A percentile compares a stretch with the other conserved stretches of the same genome.
Evolutionary conservation across 2,888 invertebrate genomes (phyloP).

Genomic region (Oxycera nigricornis): DNA sequence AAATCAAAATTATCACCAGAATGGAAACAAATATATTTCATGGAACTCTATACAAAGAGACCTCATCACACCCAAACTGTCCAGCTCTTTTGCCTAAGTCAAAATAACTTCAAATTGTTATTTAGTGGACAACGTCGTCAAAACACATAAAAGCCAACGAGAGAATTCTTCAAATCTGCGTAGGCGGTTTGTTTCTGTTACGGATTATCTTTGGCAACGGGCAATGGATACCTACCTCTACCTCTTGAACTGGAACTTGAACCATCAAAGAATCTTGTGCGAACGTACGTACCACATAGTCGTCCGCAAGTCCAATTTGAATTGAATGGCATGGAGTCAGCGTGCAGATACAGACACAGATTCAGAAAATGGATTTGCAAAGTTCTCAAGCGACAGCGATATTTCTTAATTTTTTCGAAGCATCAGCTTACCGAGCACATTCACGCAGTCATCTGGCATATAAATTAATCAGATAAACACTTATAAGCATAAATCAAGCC

Average conservation of each 20-base stretch:
- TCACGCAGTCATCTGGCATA: slow-evolving; percentile 25
- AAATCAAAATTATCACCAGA: too few relatives aligned
- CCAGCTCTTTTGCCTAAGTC: too few relatives aligned
- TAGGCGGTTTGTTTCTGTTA: slow-evolving; percentile 30
- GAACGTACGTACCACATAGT: too few relatives aligned
- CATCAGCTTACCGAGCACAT: slow-evolving; percentile 23
- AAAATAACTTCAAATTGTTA: slow-evolving; percentile 18
- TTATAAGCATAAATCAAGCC: slow-evolving; percentile 35
- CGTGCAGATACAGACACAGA: not conserved
- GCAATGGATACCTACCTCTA: not conserved
- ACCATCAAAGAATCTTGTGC: too few relatives aligned
- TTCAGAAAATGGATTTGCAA: slow-evolving; percentile 22
- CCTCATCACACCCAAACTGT: too few relatives aligned
- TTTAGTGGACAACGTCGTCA: not conserved
- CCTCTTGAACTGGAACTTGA: too few relatives aligned
- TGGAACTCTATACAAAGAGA: too few relatives aligned
- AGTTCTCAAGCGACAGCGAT: slow-evolving; percentile 15
- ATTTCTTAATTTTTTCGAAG: slow-evolving; percentile 29
- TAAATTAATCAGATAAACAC: slow-evolving; percentile 37
- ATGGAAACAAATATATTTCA: too few relatives aligned
- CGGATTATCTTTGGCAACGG: slow-evolving; percentile 13
- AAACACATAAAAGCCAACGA: not conserved
- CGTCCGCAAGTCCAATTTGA: not conserved
- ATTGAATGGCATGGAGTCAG: not conserved
- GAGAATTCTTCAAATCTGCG: not conserved